Percentiles rank a stretch among this genome's conserved stretches.
Conservation (phyloP, 2,888 invertebrate genomes). For the Mesorhabditis belari region DNA sequence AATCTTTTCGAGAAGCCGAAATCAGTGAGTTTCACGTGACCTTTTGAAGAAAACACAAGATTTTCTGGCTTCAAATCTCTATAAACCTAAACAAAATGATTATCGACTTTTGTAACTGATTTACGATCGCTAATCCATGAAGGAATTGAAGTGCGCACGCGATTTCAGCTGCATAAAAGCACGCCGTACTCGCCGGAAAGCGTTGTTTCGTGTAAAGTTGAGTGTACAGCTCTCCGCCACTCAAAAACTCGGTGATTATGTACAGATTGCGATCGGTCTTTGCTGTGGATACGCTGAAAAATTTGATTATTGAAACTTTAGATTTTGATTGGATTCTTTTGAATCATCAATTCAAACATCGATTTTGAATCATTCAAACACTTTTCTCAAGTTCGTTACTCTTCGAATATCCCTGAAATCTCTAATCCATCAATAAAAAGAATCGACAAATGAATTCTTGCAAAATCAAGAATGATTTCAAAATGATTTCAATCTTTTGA, state of each 20-base stretch:
- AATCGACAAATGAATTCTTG: too few relatives aligned
- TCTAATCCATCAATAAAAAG: too few relatives aligned
- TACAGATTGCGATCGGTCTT: background rate
- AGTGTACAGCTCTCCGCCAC: background rate
- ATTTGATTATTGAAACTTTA: too few relatives aligned
- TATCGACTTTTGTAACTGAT: background rate
- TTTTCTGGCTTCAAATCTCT: background rate
- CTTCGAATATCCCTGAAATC: too few relatives aligned
- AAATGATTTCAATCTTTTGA: too few relatives aligned
- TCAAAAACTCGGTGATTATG: background rate
- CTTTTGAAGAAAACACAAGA: background rate
- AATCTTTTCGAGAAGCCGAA: background rate
- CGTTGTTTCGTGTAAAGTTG: background rate
- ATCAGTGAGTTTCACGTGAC: background rate
- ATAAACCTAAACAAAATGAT: background rate
- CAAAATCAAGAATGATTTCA: too few relatives aligned
- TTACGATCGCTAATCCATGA: background rate
- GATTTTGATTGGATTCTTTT: too few relatives aligned
- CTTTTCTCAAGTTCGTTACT: too few relatives aligned
- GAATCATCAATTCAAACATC: too few relatives aligned
- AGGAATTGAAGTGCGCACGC: background rate
- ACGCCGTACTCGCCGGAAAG: background rate
- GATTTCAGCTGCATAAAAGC: background rate
- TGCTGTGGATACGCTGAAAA: too few relatives aligned
- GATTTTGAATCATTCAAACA: too few relatives aligned